Percentiles rank a stretch among this genome's conserved stretches.
Conservation (phyloP, 2,888 invertebrate species). For the Incurvaria masculella region DNA sequence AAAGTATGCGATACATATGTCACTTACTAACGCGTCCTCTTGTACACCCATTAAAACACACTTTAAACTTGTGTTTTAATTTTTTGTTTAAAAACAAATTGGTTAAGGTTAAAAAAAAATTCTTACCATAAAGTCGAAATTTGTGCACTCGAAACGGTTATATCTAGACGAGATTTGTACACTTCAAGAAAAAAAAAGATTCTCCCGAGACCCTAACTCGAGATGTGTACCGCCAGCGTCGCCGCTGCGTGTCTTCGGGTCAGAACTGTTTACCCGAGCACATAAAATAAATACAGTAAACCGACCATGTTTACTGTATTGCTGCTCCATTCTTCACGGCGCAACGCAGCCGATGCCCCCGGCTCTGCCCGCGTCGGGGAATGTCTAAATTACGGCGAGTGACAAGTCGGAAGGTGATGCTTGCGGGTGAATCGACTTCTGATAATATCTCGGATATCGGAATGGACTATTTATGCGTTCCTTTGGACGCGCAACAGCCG, state of each 20-base stretch:
- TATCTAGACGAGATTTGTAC: too few relatives aligned
- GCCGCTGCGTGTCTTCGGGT: slow-evolving; percentile 28
- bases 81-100: too few relatives aligned
- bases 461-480: background rate
- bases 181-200: too few relatives aligned
- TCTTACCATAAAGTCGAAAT: too few relatives aligned
- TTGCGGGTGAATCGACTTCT: slow-evolving; percentile 42
- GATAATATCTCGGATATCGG: slow-evolving; percentile 31
- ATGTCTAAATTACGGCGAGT: slow-evolving; percentile 53
- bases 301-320: slow-evolving; percentile 46
- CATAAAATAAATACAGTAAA: too few relatives aligned
- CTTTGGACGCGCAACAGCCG: background rate
- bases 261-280: slow-evolving; percentile 24
- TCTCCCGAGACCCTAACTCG: slow-evolving; percentile 24
- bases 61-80: too few relatives aligned
- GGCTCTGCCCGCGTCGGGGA: slow-evolving; percentile 20
- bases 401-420: slow-evolving; percentile 28
- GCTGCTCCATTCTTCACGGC: slow-evolving; percentile 41
- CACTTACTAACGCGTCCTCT: too few relatives aligned
- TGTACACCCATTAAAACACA: too few relatives aligned
- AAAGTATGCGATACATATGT: too few relatives aligned
- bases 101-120: too few relatives aligned
- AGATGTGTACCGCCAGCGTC: slow-evolving; percentile 54
- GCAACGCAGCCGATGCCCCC: slow-evolving; percentile 22
- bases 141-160: too few relatives aligned